Evolutionary conservation across 1,140 invertebrate genomes (phyloP).

Genomic region (Drosophila tropicalis): DNA sequence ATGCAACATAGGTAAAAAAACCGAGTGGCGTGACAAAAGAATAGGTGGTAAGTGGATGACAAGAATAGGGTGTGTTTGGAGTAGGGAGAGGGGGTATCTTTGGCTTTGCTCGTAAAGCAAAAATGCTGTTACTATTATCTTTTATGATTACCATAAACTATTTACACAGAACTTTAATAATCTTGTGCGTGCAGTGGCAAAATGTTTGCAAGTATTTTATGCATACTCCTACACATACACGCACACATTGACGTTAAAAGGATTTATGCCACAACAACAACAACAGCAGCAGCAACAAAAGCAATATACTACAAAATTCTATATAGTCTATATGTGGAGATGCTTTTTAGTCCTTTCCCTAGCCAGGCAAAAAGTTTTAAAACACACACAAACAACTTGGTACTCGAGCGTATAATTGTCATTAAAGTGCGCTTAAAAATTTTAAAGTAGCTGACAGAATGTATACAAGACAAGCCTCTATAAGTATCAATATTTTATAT

Average conservation of each 20-base stretch:
- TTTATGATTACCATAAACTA: constrained; percentile 78
- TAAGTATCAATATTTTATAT: constrained; percentile 55
- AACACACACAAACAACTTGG: constrained; percentile 50
- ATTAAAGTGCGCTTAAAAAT: constrained; percentile 71
- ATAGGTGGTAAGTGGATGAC: neutral
- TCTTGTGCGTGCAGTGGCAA: constrained; percentile 48
- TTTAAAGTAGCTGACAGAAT: constrained; percentile 40
- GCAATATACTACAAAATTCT: constrained; percentile 38
- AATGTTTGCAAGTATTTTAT: constrained; percentile 59
- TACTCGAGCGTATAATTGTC: constrained; percentile 70
- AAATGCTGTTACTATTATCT: constrained; percentile 51
- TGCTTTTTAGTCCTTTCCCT: constrained; percentile 28
- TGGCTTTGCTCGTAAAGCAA: constrained; percentile 47
- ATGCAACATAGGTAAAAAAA: constrained; percentile 20
- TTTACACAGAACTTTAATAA: constrained; percentile 74
- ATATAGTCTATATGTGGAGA: constrained; percentile 42
- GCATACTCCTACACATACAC: constrained; percentile 19
- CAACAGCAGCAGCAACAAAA: too few relatives aligned
- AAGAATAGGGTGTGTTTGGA: too few relatives aligned
- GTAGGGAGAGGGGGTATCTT: too few relatives aligned
- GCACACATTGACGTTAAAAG: constrained; percentile 39
- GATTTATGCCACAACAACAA: constrained; percentile 63
- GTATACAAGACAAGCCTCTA: constrained; percentile 17
- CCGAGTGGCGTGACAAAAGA: constrained; percentile 2
- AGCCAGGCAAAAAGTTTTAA: constrained; percentile 39